phyloP scores from a whole-genome alignment of 2,888 invertebrate genomes.

The Rhamphomyia laevipes region DNA sequence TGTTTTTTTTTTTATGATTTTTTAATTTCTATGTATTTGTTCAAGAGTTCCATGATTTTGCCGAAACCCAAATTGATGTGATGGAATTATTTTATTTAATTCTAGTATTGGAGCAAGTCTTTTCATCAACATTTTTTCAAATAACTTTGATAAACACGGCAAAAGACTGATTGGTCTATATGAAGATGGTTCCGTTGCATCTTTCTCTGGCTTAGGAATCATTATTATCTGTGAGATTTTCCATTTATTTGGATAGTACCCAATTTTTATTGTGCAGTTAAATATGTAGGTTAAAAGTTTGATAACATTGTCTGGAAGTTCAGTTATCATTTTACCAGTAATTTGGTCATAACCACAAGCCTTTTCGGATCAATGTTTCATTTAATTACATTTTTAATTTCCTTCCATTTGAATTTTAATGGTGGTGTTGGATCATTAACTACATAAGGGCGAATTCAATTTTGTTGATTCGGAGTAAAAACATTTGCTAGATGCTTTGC shows the following conservation, averaged over 20 bases:
- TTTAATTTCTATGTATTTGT: too few relatives aligned
- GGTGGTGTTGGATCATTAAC: not conserved
- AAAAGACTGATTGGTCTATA: too few relatives aligned
- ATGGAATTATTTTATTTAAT: too few relatives aligned
- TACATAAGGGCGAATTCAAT: not conserved
- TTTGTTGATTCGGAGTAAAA: not conserved
- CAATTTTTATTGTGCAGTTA: not conserved
- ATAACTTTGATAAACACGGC: too few relatives aligned
- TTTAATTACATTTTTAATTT: not conserved
- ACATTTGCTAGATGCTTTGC: not conserved
- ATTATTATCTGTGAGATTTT: conserved; percentile 3
- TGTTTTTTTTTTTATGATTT: too few relatives aligned
- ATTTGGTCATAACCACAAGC: not conserved
- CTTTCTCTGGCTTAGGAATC: too few relatives aligned
- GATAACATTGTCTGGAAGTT: not conserved
- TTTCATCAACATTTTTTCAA: too few relatives aligned
- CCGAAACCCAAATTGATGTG: too few relatives aligned
- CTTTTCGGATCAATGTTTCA: not conserved
- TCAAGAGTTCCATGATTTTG: too few relatives aligned
- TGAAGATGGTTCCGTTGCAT: too few relatives aligned
- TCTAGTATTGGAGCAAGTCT: too few relatives aligned
- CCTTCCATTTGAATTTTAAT: not conserved
- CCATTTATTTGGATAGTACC: not conserved
- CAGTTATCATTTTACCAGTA: not conserved
- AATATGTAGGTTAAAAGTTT: not conserved